Evolutionary conservation across 2,797 vertebrate genomes (phyloP).

Genomic region (Hydrocynus forskahlii): DNA sequence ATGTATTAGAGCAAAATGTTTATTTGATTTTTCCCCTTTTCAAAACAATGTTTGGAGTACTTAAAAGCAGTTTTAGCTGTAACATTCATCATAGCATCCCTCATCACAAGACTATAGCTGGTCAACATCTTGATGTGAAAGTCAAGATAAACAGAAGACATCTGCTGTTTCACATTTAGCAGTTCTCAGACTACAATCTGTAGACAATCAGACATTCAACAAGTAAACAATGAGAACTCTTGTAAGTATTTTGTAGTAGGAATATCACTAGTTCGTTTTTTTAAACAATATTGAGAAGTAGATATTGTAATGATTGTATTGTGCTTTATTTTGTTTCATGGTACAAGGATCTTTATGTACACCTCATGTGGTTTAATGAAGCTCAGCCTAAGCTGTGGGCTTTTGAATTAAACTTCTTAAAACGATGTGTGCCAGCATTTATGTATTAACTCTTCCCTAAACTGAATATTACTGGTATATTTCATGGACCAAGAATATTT

Average conservation of each 20-base stretch:
- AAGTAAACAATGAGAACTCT: constrained; percentile 1
- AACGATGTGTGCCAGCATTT: constrained; percentile 15
- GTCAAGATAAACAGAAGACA: neutral
- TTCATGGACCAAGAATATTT: neutral
- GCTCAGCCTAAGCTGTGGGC: constrained; percentile 51
- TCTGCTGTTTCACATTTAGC: neutral
- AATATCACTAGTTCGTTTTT: constrained; percentile 48
- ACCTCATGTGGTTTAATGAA: constrained; percentile 67
- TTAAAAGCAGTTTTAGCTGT: neutral
- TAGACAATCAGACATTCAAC: constrained; percentile 36
- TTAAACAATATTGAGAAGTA: constrained; percentile 56
- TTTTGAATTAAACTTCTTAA: constrained; percentile 49
- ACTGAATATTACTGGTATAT: neutral
- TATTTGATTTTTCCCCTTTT: neutral
- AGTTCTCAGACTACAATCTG: constrained; percentile 2
- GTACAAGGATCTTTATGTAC: constrained; percentile 61
- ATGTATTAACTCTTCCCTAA: neutral
- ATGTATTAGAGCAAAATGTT: neutral
- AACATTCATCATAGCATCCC: neutral
- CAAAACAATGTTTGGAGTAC: neutral
- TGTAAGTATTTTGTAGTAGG: constrained; percentile 1
- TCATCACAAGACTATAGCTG: neutral
- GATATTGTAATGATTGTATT: constrained; percentile 67
- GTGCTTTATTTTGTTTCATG: constrained; percentile 67
- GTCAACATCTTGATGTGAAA: neutral